Conservation (phyloP, 2,113 vertebrate species). For the Melanocharis versteri region DNA sequence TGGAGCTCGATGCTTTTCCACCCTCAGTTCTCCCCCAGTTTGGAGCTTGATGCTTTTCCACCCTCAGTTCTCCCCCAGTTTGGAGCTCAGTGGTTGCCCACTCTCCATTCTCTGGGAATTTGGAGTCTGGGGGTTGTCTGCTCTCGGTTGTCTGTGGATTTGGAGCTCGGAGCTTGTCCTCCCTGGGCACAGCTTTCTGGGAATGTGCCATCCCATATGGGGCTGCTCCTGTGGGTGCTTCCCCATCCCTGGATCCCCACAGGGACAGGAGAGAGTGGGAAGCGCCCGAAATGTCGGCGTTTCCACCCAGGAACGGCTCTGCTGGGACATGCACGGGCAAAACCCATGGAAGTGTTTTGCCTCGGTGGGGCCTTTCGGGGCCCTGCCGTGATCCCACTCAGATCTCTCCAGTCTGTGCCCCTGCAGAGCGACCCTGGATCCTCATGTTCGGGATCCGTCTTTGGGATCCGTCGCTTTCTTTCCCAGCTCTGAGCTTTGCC, state of each 20-base stretch:
- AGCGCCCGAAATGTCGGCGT: rapidly evolving
- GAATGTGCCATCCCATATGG: rapidly evolving
- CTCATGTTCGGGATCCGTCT: rapidly evolving
- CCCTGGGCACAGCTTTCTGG: background rate
- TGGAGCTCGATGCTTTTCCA: background rate
- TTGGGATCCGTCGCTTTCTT: rapidly evolving
- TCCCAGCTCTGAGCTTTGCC: rapidly evolving
- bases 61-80: background rate
- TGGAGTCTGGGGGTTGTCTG: rapidly evolving
- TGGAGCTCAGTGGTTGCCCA: background rate
- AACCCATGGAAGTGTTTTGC: background rate
- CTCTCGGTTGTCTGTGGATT: rapidly evolving
- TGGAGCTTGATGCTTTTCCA: background rate
- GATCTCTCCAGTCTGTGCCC: background rate
- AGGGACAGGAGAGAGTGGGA: background rate
- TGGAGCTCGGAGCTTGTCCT: rapidly evolving
- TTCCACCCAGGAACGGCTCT: background rate
- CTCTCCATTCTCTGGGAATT: background rate
- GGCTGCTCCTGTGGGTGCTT: background rate
- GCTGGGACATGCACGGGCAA: rapidly evolving
- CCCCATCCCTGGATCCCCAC: too few relatives aligned
- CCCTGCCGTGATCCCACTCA: rapidly evolving
- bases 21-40: background rate
- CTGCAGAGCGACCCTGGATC: rapidly evolving
- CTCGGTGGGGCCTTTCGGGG: rapidly evolving